Conservation (phyloP, 1,140 invertebrate genomes). For the Pseudomyrmex gracilis region DNA sequence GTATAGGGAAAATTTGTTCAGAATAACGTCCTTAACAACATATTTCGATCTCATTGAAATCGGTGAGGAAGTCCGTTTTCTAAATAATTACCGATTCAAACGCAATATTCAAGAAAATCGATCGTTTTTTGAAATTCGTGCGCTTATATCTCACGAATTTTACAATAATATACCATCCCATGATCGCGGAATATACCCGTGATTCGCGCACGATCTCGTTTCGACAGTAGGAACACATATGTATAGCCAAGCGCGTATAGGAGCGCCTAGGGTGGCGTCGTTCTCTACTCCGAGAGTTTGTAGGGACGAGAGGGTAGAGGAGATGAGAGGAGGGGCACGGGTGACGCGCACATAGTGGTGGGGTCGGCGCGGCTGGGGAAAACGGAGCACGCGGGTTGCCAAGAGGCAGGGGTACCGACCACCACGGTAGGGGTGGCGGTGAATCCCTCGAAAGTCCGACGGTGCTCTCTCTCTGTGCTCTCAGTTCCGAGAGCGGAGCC, state of each 20-base stretch:
- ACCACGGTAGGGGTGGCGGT: slow-evolving; percentile 65
- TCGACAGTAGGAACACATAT: slow-evolving; percentile 40
- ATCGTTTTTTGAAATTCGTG: not conserved
- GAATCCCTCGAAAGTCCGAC: slow-evolving; percentile 78
- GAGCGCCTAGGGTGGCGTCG: slow-evolving; percentile 56
- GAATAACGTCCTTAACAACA: no score
- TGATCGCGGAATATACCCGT: slow-evolving; percentile 28
- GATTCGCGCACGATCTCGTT: slow-evolving; percentile 50
- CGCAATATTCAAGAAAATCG: not conserved
- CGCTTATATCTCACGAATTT: not conserved
- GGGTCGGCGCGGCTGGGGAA: slow-evolving; percentile 64
- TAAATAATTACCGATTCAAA: no score
- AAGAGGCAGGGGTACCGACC: slow-evolving; percentile 63
- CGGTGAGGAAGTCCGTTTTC: no score
- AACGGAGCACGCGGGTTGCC: slow-evolving; percentile 66
- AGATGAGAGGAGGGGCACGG: slow-evolving; percentile 53
- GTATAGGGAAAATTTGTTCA: no score
- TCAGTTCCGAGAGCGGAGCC: slow-evolving; percentile 79
- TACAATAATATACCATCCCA: slow-evolving; percentile 18
- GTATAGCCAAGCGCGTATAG: slow-evolving; percentile 41
- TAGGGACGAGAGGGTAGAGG: slow-evolving; percentile 20
- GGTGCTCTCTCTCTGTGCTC: slow-evolving; percentile 75
- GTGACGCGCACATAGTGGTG: slow-evolving; percentile 65
- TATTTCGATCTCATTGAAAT: no score
- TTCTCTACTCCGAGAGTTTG: slow-evolving; percentile 23